Evolutionary conservation across 2,113 vertebrate genomes (phyloP).

Genomic region (Phyllostomus discolor): DNA sequence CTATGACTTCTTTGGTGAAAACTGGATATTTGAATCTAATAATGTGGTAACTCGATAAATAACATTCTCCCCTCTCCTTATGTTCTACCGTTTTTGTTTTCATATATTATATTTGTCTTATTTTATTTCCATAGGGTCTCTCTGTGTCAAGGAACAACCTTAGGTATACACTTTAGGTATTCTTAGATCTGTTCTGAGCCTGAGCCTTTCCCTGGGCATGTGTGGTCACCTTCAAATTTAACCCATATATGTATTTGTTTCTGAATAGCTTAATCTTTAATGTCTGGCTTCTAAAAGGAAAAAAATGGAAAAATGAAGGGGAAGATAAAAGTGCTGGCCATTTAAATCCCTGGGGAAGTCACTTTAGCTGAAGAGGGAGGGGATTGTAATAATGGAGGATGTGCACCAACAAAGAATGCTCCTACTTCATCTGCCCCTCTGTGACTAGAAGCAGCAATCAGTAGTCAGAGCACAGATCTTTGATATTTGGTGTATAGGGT

Average conservation of each 20-base stretch:
- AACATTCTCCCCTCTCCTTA: neutral
- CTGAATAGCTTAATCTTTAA: neutral
- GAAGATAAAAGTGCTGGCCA: neutral
- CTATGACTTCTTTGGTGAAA: neutral
- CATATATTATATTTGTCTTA: neutral
- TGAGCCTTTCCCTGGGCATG: too few species aligned
- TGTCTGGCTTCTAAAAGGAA: too few species aligned
- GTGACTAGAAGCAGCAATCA: neutral
- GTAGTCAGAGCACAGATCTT: neutral
- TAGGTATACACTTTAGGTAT: too few species aligned
- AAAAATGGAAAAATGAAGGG: neutral
- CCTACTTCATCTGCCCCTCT: neutral
- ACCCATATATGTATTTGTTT: neutral
- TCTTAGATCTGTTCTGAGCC: too few species aligned
- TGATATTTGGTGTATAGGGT: neutral
- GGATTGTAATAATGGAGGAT: neutral
- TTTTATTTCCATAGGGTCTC: neutral
- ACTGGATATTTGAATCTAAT: neutral
- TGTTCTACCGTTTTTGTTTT: neutral
- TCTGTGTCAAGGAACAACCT: neutral
- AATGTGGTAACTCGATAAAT: neutral
- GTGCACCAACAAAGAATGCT: neutral
- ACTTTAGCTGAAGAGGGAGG: neutral
- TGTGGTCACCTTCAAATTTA: neutral
- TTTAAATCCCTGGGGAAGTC: neutral